A percentile compares a stretch with the other conserved stretches of the same genome.
phyloP scores from a whole-genome alignment of 1,140 invertebrate species.

The Theocolax elegans region DNA sequence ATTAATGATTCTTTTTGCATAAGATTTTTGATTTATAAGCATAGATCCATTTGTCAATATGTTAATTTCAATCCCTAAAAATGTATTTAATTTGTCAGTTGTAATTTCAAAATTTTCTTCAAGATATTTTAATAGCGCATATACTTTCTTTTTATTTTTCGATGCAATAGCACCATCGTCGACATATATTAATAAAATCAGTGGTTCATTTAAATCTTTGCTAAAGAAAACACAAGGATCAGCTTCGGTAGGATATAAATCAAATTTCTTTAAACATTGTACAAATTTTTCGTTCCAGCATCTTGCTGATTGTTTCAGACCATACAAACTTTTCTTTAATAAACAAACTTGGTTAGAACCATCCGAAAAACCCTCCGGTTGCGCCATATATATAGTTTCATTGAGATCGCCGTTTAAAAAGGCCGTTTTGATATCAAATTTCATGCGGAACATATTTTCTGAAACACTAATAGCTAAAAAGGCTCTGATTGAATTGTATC shows the following conservation, averaged over 20 bases:
- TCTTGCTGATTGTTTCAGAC: conserved; percentile 55
- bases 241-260: conserved; percentile 21
- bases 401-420: conserved; percentile 5
- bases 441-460: conserved; percentile 42
- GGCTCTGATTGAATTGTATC: conserved; percentile 50
- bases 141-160: neutral
- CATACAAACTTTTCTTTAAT: no score
- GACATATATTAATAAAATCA: no score
- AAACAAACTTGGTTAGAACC: no score
- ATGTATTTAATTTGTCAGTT: no score
- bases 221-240: conserved; percentile 38
- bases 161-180: conserved; percentile 29
- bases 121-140: no score
- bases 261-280: conserved; percentile 30
- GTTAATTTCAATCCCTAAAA: no score
- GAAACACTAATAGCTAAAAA: no score
- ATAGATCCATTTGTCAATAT: no score
- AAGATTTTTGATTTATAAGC: no score
- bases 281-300: conserved; percentile 53
- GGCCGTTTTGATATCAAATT: conserved; percentile 48
- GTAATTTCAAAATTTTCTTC: no score
- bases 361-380: no score
- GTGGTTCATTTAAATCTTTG: neutral
- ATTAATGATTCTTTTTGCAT: no score
- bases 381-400: neutral